phyloP scores from a whole-genome alignment of 2,113 vertebrate species.

The Tetrax tetrax region DNA sequence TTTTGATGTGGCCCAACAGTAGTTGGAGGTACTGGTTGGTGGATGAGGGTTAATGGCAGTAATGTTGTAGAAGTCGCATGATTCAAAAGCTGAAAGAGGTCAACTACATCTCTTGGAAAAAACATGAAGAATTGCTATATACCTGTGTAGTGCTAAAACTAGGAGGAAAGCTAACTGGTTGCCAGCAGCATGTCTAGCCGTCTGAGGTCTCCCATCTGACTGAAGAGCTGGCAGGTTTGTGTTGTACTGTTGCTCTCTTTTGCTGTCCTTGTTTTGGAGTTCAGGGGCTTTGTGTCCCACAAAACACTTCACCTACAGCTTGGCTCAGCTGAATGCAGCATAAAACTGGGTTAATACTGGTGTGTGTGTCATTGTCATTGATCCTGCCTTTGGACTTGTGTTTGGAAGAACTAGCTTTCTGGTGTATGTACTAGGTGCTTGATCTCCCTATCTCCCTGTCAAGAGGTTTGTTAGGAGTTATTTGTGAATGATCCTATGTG shows the following conservation, averaged over 20 bases:
- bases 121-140: background rate
- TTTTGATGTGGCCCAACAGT: background rate
- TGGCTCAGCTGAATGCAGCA: background rate
- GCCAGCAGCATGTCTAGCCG: background rate
- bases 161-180: background rate
- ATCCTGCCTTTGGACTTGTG: background rate
- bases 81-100: background rate
- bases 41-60: background rate
- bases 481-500: background rate
- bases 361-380: background rate
- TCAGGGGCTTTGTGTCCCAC: background rate
- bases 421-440: background rate
- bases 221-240: background rate
- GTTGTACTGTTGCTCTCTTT: background rate
- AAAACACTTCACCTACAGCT: background rate
- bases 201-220: background rate
- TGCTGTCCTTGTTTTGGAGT: background rate
- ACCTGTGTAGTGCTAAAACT: background rate
- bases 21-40: background rate
- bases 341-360: background rate
- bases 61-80: background rate
- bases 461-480: background rate
- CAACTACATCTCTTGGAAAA: background rate
- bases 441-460: background rate
- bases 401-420: background rate